Evolutionary conservation across 2,797 vertebrate species (phyloP).

Genomic region (Acanthis flammea): DNA sequence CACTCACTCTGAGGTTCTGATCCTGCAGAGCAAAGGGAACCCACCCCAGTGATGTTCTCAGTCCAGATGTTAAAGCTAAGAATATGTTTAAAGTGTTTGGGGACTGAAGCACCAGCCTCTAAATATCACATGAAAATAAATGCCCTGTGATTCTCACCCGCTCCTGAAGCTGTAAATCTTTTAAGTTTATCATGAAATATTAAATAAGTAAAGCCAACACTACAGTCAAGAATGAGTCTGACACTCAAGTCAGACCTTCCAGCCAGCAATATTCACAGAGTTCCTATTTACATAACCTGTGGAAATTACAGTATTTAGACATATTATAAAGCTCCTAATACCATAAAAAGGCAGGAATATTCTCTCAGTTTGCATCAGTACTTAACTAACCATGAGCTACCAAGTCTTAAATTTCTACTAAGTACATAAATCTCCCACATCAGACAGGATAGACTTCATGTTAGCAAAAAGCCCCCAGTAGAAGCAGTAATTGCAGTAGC

Average conservation of each 20-base stretch:
- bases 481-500: background rate
- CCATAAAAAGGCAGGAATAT: background rate
- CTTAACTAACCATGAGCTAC: background rate
- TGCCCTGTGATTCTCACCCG: conserved; percentile 45
- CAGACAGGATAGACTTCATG: background rate
- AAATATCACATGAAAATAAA: conserved; percentile 64
- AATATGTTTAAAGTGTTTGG: background rate
- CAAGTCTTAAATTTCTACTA: background rate
- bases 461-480: background rate
- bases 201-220: conserved; percentile 38
- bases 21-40: conserved; percentile 26
- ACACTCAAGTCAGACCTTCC: background rate
- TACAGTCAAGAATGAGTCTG: conserved; percentile 33
- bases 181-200: conserved; percentile 64
- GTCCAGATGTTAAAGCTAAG: background rate
- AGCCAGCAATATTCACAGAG: background rate
- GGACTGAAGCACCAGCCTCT: background rate
- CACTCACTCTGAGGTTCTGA: background rate
- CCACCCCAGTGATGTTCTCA: background rate
- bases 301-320: background rate
- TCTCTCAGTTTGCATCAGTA: background rate
- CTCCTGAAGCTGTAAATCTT: conserved; percentile 67
- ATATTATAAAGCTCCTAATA: background rate
- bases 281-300: background rate
- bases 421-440: background rate